Conservation (phyloP, 2,113 vertebrate genomes). For the Meriones unguiculatus region DNA sequence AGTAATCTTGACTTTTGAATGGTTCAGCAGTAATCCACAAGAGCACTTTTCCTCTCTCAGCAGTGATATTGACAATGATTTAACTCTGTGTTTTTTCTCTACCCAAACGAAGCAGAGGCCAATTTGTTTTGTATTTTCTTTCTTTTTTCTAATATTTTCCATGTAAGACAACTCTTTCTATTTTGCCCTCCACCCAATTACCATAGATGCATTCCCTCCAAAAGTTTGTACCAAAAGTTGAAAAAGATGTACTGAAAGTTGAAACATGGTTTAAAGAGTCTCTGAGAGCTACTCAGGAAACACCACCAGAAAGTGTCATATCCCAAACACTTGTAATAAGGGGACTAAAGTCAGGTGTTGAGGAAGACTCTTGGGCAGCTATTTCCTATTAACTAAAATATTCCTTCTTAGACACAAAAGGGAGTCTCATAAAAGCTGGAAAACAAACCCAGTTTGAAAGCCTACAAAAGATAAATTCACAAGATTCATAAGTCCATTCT, state of each 20-base stretch:
- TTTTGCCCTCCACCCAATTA: neutral
- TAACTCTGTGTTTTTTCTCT: neutral
- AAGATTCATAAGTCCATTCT: neutral
- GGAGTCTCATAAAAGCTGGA: too few species aligned
- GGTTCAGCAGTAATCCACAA: conserved; percentile 13
- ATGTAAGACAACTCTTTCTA: neutral
- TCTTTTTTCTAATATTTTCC: neutral
- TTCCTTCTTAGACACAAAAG: neutral
- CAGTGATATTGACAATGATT: neutral
- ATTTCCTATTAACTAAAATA: neutral
- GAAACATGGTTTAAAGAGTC: neutral
- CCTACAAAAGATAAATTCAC: neutral
- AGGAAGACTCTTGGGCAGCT: neutral
- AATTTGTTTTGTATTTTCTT: neutral
- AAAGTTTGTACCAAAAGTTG: neutral
- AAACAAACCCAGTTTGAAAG: neutral
- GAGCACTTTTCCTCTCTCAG: neutral
- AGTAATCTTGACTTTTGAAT: conserved; percentile 24
- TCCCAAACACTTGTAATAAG: neutral
- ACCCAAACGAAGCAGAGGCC: neutral
- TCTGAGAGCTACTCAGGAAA: neutral
- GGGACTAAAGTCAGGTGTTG: too few species aligned
- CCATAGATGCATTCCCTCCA: neutral
- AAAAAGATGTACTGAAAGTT: neutral
- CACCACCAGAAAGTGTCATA: accelerated